Evolutionary conservation across 1,140 invertebrate species (phyloP).

Genomic region (Oryctes rhinoceros): DNA sequence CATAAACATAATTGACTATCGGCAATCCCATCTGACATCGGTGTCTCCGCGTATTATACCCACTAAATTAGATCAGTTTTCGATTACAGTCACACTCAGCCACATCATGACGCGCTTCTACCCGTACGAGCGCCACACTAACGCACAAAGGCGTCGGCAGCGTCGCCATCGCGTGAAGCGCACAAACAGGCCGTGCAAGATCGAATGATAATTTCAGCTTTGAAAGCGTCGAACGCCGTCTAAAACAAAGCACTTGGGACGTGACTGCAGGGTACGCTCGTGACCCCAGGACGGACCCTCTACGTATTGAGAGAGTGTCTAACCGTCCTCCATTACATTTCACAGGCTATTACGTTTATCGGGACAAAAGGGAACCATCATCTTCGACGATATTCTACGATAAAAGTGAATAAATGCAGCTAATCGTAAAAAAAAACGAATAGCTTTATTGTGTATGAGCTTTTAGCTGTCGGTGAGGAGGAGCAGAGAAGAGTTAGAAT

Average conservation of each 20-base stretch:
- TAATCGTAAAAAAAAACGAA: background rate
- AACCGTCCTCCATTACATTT: conserved; percentile 28
- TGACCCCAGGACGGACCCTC: conserved; percentile 14
- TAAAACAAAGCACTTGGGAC: conserved; percentile 32
- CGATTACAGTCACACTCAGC: background rate
- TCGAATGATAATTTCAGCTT: conserved; percentile 32
- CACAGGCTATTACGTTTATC: conserved; percentile 36
- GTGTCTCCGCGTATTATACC: background rate
- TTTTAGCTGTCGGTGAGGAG: no score
- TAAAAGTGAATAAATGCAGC: conserved; percentile 17
- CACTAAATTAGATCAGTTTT: conserved; percentile 7
- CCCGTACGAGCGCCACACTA: background rate
- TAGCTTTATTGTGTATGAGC: conserved; percentile 3
- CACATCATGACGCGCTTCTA: background rate
- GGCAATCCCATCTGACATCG: conserved; percentile 19
- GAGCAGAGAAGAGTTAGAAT: no score
- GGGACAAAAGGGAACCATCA: background rate
- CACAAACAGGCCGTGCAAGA: background rate
- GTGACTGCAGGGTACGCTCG: background rate
- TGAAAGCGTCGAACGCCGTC: conserved; percentile 15
- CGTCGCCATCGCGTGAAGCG: background rate
- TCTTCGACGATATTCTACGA: conserved; percentile 23
- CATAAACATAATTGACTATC: conserved; percentile 33
- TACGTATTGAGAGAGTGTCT: conserved; percentile 4
- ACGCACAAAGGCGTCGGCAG: background rate